Evolutionary conservation across 2,113 vertebrate species (phyloP).

Genomic region (Muscicapa adusta): DNA sequence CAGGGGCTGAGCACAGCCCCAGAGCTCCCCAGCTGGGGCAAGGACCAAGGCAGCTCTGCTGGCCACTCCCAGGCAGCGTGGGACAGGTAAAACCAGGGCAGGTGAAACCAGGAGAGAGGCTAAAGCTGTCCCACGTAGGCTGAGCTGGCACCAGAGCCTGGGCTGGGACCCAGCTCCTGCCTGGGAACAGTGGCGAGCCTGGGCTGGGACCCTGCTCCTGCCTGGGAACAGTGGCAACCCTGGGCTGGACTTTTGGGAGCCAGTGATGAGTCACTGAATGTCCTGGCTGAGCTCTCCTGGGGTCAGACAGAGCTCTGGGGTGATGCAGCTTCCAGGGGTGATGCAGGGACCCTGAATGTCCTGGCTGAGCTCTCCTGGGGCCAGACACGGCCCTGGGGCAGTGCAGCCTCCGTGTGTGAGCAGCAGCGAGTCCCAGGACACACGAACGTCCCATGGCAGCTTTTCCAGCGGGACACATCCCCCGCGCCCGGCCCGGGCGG

Average conservation of each 20-base stretch:
- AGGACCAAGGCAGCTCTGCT: background rate
- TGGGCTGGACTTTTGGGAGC: background rate
- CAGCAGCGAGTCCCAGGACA: rapidly evolving
- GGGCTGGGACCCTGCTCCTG: background rate
- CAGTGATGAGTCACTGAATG: background rate
- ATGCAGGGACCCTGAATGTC: background rate
- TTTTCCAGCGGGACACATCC: rapidly evolving
- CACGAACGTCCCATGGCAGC: background rate
- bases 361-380: background rate
- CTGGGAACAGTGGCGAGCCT: background rate
- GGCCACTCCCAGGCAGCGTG: background rate
- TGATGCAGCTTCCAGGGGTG: background rate
- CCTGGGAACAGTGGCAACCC: background rate
- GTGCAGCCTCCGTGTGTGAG: rapidly evolving
- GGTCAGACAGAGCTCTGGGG: background rate
- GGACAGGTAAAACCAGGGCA: background rate
- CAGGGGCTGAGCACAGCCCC: background rate
- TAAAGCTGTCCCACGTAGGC: rapidly evolving
- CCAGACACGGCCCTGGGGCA: background rate
- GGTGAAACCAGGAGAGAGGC: background rate
- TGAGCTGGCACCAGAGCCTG: background rate
- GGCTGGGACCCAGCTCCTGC: background rate
- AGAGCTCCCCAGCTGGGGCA: background rate
- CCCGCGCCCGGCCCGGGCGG: background rate
- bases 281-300: background rate